Percentiles rank a stretch among this genome's conserved stretches.
Evolutionary conservation across 2,797 vertebrate species (phyloP).

Genomic region (Harpagifer antarcticus): DNA sequence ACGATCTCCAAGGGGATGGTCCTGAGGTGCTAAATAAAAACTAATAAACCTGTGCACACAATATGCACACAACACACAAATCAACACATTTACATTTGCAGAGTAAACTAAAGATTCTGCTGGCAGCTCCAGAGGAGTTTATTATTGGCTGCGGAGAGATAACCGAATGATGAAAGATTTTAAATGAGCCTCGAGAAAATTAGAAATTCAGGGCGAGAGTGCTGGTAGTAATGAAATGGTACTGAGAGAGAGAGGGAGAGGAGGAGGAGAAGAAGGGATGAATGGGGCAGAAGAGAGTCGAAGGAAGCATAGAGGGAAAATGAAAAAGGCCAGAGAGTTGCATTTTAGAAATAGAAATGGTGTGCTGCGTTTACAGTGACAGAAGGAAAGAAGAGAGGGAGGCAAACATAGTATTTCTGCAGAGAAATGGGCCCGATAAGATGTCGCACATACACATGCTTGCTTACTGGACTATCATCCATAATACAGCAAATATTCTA

Average conservation of each 20-base stretch:
- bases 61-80: constrained; percentile 29
- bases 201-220: constrained; percentile 29
- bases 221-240: constrained; percentile 51
- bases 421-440: background rate
- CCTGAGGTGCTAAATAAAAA: constrained; percentile 41
- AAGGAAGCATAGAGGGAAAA: constrained; percentile 36
- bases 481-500: constrained; percentile 7
- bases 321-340: constrained; percentile 46
- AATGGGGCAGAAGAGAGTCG: constrained; percentile 41
- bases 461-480: constrained; percentile 14
- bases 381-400: constrained; percentile 17
- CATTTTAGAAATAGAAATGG: constrained; percentile 54
- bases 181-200: constrained; percentile 62
- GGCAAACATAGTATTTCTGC: constrained; percentile 5
- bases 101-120: constrained; percentile 30
- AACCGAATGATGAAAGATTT: constrained; percentile 63
- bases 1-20: constrained; percentile 16
- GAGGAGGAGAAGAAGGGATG: constrained; percentile 22
- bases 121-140: constrained; percentile 43
- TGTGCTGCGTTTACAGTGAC: constrained; percentile 17
- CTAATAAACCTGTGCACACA: constrained; percentile 39
- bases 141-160: constrained; percentile 62
- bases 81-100: constrained; percentile 46
- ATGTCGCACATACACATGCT: constrained; percentile 22
- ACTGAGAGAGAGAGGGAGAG: constrained; percentile 4